Conservation (phyloP, 2,797 vertebrate genomes). For the Dermochelys coriacea region DNA sequence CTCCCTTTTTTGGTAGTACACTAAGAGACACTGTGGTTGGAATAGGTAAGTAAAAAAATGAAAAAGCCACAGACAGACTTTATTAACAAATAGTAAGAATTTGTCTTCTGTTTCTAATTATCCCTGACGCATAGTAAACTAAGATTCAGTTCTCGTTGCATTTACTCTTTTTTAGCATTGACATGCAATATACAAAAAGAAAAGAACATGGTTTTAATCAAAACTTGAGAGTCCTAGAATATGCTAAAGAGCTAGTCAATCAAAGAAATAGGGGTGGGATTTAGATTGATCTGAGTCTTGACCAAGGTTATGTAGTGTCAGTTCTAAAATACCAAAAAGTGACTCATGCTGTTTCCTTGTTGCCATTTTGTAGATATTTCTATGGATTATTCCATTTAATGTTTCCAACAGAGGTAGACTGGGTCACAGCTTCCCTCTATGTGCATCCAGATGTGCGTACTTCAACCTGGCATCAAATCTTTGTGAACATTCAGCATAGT, state of each 20-base stretch:
- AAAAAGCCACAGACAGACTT: conserved; percentile 52
- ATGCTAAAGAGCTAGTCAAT: conserved; percentile 44
- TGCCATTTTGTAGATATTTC: conserved; percentile 52
- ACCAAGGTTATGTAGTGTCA: conserved; percentile 47
- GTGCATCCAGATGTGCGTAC: not conserved
- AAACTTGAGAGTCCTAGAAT: conserved; percentile 22
- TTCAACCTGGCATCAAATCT: conserved; percentile 10
- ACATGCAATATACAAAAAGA: conserved; percentile 16
- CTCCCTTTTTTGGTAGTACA: conserved; percentile 50
- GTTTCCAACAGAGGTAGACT: conserved; percentile 32
- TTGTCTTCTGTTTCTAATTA: conserved; percentile 50
- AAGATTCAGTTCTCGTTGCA: conserved; percentile 42
- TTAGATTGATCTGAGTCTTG: conserved; percentile 33
- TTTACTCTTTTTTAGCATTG: conserved; percentile 37
- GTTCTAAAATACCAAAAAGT: conserved; percentile 71
- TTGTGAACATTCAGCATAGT: conserved; percentile 21
- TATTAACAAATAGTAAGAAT: conserved; percentile 53
- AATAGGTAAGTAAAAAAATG: conserved; percentile 65
- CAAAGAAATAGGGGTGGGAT: conserved; percentile 27
- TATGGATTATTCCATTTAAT: conserved; percentile 48
- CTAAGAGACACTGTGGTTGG: conserved; percentile 44
- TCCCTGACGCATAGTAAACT: conserved; percentile 40
- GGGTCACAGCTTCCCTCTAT: not conserved
- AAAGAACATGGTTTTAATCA: not conserved
- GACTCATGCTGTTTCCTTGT: conserved; percentile 54